A percentile compares a stretch with the other conserved stretches of the same genome.
Evolutionary conservation across 2,113 vertebrate species (phyloP).

Genomic region (Alethe castanea): DNA sequence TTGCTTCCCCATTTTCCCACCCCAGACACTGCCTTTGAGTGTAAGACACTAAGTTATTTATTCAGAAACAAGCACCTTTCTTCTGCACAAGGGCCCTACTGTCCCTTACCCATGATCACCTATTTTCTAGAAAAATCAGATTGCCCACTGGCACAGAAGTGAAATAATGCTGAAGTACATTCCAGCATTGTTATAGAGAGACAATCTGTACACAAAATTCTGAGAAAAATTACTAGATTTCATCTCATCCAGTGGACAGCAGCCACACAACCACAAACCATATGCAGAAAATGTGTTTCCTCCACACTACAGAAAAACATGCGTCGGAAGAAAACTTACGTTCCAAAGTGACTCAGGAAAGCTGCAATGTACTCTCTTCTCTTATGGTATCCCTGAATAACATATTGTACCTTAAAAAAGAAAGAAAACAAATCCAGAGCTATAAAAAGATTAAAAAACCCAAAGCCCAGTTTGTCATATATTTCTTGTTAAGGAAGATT

Average conservation of each 20-base stretch:
- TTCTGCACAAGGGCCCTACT: neutral
- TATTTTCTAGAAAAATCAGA: neutral
- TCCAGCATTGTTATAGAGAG: neutral
- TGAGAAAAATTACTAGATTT: neutral
- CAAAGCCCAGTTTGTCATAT: neutral
- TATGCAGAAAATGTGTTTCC: neutral
- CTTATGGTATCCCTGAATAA: conserved; percentile 98
- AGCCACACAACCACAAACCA: neutral
- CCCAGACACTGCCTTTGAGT: neutral
- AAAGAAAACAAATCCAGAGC: neutral
- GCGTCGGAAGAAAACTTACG: conserved; percentile 78
- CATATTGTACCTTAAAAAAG: conserved; percentile 90
- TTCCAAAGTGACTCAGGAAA: conserved; percentile 98
- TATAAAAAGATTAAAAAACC: neutral
- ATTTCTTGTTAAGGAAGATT: neutral
- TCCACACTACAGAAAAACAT: neutral
- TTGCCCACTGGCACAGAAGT: neutral
- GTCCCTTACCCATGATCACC: neutral
- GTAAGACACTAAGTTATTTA: neutral
- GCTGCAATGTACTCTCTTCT: conserved; percentile 97
- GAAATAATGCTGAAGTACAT: neutral
- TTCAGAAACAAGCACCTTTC: neutral
- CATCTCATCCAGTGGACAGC: neutral
- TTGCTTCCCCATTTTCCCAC: neutral
- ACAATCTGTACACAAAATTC: neutral